Base-by-base conservation (phyloP, 2,113 vertebrate genomes). In the Hypanus sabinus region DNA sequence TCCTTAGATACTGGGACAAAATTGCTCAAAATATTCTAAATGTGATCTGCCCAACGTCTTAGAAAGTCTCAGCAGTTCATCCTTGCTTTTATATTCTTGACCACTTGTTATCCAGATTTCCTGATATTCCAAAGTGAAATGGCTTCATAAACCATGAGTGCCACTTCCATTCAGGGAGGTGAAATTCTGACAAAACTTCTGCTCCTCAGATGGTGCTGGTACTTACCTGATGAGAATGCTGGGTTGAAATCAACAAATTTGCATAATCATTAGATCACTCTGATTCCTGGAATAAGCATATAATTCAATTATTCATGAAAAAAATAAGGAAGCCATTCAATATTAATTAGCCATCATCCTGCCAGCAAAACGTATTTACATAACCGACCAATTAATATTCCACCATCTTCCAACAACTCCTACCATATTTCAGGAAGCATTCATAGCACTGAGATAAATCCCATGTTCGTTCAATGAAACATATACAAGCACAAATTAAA, bases 231-330 rank as follows among this genome's bases (percentile, higher is more conserved):
- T 14, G 57, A 20, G 14, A 88, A 60, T 30, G 30, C 60, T n/a
- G 85, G 85, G 16, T 20, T 16, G 30, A 90, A 65, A 88, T 16
- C 27, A 65, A 62, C 85, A 14, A 18, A 88, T 88, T 65, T 88
- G n/a, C 85, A 65, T 62, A 90, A 90, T 65, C 85, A n/a, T 62
- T 90, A 65, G 60, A 65, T 65, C 85, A 65, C 85, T 33, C 57
- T 46, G 46, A 65, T 90, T 90, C 85, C 85, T 65, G 60, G 85
- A 90, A 90, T 90, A 33, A 65, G 57, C 57, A 65, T 33, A 65
- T 65, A 90, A 90, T 90, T 88, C 57, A 88, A 88, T 88, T 88
- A 62, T 88, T 90, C 85, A 90, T 90, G 60, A 62, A 65, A n/a
- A 65, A 90, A 90, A 90, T 87, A 73, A 65, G 85, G 60, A 65